phyloP scores from a whole-genome alignment of 2,888 invertebrate species.

The Elmis aenea region DNA sequence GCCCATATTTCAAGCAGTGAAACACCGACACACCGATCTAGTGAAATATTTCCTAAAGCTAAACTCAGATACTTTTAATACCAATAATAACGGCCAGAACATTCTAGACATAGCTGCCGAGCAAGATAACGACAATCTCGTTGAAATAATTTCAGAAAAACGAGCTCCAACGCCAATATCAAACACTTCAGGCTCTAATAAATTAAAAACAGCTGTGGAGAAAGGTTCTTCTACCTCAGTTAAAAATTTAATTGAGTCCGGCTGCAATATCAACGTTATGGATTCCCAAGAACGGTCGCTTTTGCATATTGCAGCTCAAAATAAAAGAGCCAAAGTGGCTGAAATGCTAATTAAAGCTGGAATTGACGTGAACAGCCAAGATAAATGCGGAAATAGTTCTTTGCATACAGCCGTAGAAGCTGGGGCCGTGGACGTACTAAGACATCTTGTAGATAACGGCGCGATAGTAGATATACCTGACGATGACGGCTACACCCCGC shows the following conservation, averaged over 20 bases:
- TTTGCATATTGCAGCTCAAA: slow-evolving; percentile 11
- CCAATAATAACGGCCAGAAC: slow-evolving; percentile 9
- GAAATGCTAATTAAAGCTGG: slow-evolving; percentile 8
- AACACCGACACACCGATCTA: slow-evolving; percentile 2
- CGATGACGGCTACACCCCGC: slow-evolving; percentile 13
- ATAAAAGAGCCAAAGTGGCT: slow-evolving; percentile 7
- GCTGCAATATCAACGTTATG: slow-evolving; percentile 9
- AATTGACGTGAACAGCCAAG: slow-evolving; percentile 8
- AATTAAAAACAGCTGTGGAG: slow-evolving; percentile 6
- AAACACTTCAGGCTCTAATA: slow-evolving; percentile 2
- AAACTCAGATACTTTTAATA: slow-evolving; percentile 4
- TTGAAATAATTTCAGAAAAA: slow-evolving; percentile 5
- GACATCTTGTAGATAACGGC: slow-evolving; percentile 7
- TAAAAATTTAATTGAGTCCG: slow-evolving; percentile 14
- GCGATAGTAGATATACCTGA: slow-evolving; percentile 12
- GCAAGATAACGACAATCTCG: slow-evolving; percentile 4
- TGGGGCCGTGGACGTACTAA: slow-evolving; percentile 8
- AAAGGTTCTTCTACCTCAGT: slow-evolving; percentile 7
- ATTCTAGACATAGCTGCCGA: slow-evolving; percentile 10
- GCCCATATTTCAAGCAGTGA: slow-evolving; percentile 10
- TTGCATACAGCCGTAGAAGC: slow-evolving; percentile 10
- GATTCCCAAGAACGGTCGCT: slow-evolving; percentile 2
- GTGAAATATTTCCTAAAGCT: slow-evolving; percentile 7
- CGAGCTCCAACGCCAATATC: slow-evolving; percentile 1
- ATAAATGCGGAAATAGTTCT: slow-evolving; percentile 10